Percentiles rank a stretch among this genome's conserved stretches.
Evolutionary conservation across 2,113 vertebrate species (phyloP).

Genomic region (Nematolebias whitei): DNA sequence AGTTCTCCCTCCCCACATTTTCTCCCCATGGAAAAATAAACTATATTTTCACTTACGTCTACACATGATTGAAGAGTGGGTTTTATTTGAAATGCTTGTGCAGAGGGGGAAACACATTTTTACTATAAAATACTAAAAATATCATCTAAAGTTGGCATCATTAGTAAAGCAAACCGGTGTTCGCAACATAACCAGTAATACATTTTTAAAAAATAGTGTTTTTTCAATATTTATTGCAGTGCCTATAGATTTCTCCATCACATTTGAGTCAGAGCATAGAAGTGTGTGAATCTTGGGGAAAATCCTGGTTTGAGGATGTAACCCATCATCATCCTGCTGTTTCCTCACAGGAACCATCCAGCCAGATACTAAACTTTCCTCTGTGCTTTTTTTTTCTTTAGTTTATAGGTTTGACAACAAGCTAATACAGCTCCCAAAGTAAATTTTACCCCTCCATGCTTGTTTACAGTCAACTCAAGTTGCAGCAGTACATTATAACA

Average conservation of each 20-base stretch:
- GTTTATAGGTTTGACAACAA: neutral
- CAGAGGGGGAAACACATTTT: no score
- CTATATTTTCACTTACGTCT: neutral
- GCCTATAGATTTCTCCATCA: neutral
- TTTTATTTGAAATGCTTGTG: no score
- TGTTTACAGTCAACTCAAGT: neutral
- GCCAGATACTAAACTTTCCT: neutral
- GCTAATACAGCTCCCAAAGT: neutral
- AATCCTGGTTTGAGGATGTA: neutral
- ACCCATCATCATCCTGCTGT: neutral
- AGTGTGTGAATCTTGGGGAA: neutral
- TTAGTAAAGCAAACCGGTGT: no score
- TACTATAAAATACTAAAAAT: no score
- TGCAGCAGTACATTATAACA: neutral
- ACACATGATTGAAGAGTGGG: no score
- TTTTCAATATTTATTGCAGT: no score
- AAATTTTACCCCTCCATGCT: neutral
- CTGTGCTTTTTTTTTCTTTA: no score
- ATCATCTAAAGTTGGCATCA: no score
- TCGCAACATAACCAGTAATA: no score
- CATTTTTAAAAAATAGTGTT: no score
- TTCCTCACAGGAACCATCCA: neutral
- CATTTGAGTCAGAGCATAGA: neutral
- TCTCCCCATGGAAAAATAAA: constrained; percentile 27
- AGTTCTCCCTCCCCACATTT: neutral